These are phyloP conservation scores for Tenodera sinensis DNA, from an alignment of 2,888 invertebrate species.

Conservation along the genomic window DNA sequence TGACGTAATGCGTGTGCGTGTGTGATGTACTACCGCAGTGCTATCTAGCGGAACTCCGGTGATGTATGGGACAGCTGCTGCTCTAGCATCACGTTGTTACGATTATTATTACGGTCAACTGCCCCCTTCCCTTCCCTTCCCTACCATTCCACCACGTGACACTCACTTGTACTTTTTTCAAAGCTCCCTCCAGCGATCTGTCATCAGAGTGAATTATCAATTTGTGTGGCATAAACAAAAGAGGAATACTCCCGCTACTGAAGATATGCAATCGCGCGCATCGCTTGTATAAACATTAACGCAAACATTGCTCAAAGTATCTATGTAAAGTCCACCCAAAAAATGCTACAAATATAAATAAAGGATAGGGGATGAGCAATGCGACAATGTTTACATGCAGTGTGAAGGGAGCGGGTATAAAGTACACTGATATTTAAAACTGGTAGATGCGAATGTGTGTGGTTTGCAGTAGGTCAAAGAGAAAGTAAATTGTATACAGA, in stretches of 20 bases:
- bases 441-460: no score
- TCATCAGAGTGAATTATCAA: not conserved
- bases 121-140: not conserved
- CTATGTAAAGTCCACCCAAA: not conserved
- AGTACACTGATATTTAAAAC: not conserved
- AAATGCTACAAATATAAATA: not conserved
- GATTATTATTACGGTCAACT: not conserved
- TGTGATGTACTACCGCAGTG: not conserved
- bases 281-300: not conserved
- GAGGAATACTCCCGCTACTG: not conserved
- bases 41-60: not conserved
- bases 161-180: not conserved
- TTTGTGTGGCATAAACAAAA: not conserved
- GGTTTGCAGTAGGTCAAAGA: no score
- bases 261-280: not conserved
- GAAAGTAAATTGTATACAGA: no score
- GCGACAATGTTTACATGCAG: not conserved
- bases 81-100: not conserved
- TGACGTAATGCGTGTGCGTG: not conserved
- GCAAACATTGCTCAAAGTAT: not conserved
- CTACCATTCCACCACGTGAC: not conserved
- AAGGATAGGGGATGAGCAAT: not conserved
- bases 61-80: not conserved
- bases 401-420: not conserved
- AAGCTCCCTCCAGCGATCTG: not conserved